Evolutionary conservation across 2,113 vertebrate species (phyloP).

Genomic region (Leptosomus discolor): DNA sequence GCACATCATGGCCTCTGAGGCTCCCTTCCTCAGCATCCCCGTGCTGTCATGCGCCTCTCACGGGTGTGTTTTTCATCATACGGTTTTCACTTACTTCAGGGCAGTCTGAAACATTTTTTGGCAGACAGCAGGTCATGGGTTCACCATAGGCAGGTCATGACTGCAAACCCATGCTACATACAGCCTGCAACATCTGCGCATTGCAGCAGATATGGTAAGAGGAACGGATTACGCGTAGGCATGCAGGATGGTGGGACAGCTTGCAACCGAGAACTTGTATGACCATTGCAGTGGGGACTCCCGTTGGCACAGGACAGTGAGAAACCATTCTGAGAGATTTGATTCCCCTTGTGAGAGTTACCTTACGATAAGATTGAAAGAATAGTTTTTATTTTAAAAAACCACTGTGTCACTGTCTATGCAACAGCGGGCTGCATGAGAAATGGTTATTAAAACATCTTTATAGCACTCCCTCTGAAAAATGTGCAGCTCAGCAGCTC

Average conservation of each 20-base stretch:
- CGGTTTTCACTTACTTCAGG: background rate
- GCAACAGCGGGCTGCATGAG: background rate
- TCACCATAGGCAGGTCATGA: background rate
- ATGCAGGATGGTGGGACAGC: accelerated
- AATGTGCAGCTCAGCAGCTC: background rate
- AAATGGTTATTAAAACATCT: background rate
- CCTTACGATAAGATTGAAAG: background rate
- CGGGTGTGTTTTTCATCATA: background rate
- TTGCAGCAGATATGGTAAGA: accelerated
- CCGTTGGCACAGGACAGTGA: background rate
- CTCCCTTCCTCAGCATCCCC: background rate
- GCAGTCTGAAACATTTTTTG: background rate
- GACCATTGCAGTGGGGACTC: background rate
- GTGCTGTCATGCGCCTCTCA: accelerated
- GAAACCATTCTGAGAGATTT: background rate
- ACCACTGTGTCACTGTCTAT: background rate
- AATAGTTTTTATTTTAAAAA: background rate
- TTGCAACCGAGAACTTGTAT: background rate
- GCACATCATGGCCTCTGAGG: accelerated
- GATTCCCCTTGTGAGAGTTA: background rate
- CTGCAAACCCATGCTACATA: accelerated
- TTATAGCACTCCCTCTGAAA: background rate
- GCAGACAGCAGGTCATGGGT: background rate
- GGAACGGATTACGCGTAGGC: background rate
- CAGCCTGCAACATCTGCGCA: background rate